These are phyloP conservation scores for Brachionus asplanchnoidis DNA, from an alignment of 1,140 invertebrate species.

Conservation along the genomic window DNA sequence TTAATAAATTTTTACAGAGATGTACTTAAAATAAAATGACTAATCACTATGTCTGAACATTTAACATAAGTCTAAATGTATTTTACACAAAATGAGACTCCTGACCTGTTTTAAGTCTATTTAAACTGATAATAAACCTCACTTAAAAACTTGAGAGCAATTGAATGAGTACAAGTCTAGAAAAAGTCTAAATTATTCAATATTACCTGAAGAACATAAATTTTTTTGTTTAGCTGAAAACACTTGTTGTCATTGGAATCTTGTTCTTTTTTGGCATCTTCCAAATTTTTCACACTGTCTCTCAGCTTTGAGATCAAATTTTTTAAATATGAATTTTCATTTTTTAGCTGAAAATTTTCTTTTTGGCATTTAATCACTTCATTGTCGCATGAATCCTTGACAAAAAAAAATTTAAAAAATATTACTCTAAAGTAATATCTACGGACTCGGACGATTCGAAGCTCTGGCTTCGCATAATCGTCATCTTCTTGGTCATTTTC, in stretches of 20 bases:
- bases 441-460: neutral
- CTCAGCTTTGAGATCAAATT: neutral
- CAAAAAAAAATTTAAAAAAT: neutral
- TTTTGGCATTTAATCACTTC: neutral
- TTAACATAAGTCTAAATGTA: neutral
- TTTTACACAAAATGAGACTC: neutral
- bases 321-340: conserved; percentile 15
- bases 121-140: neutral
- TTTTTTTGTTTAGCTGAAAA: conserved; percentile 28
- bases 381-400: neutral
- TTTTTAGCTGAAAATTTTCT: neutral
- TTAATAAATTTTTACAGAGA: too few relatives aligned
- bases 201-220: neutral
- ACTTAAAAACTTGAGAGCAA: neutral
- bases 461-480: neutral
- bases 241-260: neutral
- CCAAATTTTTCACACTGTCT: conserved; percentile 1
- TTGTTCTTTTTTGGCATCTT: neutral
- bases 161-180: neutral
- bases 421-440: neutral
- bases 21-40: neutral
- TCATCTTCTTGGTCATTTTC: neutral
- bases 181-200: neutral
- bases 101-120: neutral
- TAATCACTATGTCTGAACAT: too few relatives aligned